Evolutionary conservation across 1,140 invertebrate species (phyloP), one percentile per base, ranked within the genome.

Genomic region (Drosophila fuyamai): DNA sequence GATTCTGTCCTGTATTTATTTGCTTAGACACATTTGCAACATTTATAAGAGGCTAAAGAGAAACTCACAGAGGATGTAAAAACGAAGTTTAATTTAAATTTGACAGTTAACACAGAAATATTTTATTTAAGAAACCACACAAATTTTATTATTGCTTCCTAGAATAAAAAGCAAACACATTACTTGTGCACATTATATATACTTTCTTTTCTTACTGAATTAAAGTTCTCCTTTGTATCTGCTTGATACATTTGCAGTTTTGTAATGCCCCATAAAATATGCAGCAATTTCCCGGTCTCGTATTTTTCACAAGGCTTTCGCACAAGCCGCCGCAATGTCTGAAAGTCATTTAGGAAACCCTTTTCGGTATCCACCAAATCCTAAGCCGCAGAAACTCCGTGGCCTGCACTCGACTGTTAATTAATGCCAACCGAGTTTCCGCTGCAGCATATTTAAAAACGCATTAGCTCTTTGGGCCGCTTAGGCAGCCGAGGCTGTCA

Each of bases 371-470:
- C 53, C 46, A 36, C 35, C 36, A 35, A 51, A 62, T 40, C 53
- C 40, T 43, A 61, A 63, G 62, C 71, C 67, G 60, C 67, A 59
- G 66, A 67, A 66, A 59, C 63, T 38, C 35, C 57, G 38, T 35
- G 43, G 66, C n/a, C 16, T 70, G 47, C 70, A 59, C 59, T 36
- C 60, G 59, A 35, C 79, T 88, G 83, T 86, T 86, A 86, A 86
- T 86, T 86, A 88, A 86, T 88, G 79, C 75, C 60, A 66, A 59
- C 79, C 83, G 44, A 76, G 74, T 60, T 76, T 76, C 70, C 76
- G 83, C 75, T 88, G 82, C 83, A 83, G 83, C 79, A 88, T 88
- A 83, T 82, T 86, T 86, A 86, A 88, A 86, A 86, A 88, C 83
- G 83, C 83, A 86, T 86, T 86, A 86, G 79, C 71, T 79, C 40